Percentiles rank a stretch among this genome's conserved stretches.
These are phyloP conservation scores for Eilema caniola DNA, from an alignment of 2,888 invertebrate species.

Conservation along the genomic window DNA sequence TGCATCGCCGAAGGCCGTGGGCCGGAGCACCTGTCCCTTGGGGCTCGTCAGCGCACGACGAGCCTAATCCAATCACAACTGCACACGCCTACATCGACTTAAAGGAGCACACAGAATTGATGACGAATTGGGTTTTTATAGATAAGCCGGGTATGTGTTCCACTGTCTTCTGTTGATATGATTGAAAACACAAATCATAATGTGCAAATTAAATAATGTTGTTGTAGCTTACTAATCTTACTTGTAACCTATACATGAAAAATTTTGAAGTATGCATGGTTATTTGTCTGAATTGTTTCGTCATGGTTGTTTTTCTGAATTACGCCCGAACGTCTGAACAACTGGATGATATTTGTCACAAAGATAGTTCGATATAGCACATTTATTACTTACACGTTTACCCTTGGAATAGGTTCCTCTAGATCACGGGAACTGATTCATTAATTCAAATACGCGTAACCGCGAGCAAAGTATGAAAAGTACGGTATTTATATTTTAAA, in stretches of 20 bases:
- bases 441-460: neutral
- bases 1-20: slow-evolving; percentile 70
- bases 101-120: slow-evolving; percentile 37
- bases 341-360: neutral
- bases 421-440: neutral
- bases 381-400: neutral
- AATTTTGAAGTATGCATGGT: neutral
- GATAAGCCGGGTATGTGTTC: neutral
- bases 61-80: slow-evolving; percentile 90
- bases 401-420: neutral
- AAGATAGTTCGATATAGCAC: neutral
- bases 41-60: slow-evolving; percentile 87
- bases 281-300: neutral
- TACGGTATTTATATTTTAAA: neutral
- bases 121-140: slow-evolving; percentile 18
- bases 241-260: neutral
- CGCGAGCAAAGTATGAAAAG: neutral
- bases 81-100: slow-evolving; percentile 70
- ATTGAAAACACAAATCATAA: neutral
- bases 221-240: neutral
- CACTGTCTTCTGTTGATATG: neutral
- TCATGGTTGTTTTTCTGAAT: neutral
- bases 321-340: neutral
- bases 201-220: neutral
- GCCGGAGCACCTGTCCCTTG: slow-evolving; percentile 75